Base-by-base conservation (phyloP, 2,888 invertebrate species). In the Acleris laterana region DNA sequence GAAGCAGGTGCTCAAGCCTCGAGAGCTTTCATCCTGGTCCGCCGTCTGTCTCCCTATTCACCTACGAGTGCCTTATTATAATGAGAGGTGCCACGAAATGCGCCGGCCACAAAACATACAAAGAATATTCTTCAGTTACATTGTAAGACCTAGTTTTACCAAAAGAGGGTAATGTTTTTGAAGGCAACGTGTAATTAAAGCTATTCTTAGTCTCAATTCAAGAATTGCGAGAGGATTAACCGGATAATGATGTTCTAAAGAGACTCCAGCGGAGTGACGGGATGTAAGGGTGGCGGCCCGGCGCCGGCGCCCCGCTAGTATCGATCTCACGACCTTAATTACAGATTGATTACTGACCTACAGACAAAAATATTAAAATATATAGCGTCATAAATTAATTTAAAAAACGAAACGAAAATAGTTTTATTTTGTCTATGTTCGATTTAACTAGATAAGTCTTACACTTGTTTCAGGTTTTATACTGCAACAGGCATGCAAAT, bases 281-380 rank as follows among this genome's bases (percentile, higher is more conserved):
- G 59, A 64, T 59, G 64, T 59, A 50, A 49, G 53, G 59, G 42
- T 48, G 44, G 53, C 59, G 22, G 56, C 59, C 50, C 61, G 65
- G 65, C 65, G 65, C 50, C 61, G 65, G 65, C 65, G 65, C 56
- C 50, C 38, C 38, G 61, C 61, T 46, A 61, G n/a, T 65, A 65
- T 61, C 56, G 65, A 65, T 65, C 60, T 49, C 56, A 61, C 56
- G 46, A 51, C 60, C 28, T 61, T 61, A 61, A 65, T 50, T 32
- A 61, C 50, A 16, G 32, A 61, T 61, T 56, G 60, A 56, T 55
- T 55, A 60, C 28, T 46, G 56, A 61, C 60, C 56, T 46, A 56
- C 44, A 49, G 9, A n/a, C 20, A 57, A 25, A 28, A 5, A 28
- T 11, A 19, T 38, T 38, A 38, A n/a, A 9, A 32, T 32, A 48